Base-by-base conservation (phyloP, 1,140 invertebrate genomes). In the Lanistes nyassanus region DNA sequence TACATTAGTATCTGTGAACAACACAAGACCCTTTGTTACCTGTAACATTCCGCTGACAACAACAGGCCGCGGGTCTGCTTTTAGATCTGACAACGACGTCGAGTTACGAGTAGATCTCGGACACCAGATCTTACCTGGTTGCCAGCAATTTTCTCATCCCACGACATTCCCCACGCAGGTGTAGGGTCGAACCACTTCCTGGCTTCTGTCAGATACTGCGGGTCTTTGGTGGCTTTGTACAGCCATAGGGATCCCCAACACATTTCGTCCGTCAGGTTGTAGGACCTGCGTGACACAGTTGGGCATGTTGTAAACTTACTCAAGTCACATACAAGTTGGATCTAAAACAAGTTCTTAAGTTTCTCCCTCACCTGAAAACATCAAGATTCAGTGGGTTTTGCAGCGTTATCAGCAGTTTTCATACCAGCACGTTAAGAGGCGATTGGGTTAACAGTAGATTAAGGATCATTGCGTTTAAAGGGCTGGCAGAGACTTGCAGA, bases 231-330 rank as follows among this genome's bases (percentile, higher is more conserved):
- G 3, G 91, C 92, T 77, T 90, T 90, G 85, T 90, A 92, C 2
- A 93, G 83, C 92, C 92, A 93, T 0, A 89, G 85, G 0, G 92
- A 92, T 0, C 92, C 91, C 92, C 92, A 93, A 0, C 90, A 89
- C 37, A 93, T 82, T 76, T 93, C 92, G 81, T 93, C 92, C 3
- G 91, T 91, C 78, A 92, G 93, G 56, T 90, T 91, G 2, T 89
- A 89, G n/a, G 90, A 91, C 62, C 91, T 92, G 34, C 19, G 66
- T 1, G 55, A 34, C 58, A 39, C 39, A 34, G 64, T 60, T 16
- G 29, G n/a, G n/a, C 26, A 26, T 23, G 2, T 9, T 21, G 5
- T 29, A 36, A 6, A n/a, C 29, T 66, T n/a, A 29, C 7, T 66
- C 4, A 5, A 7, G 4, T 66, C 34, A 29, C 7, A 31, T 6